A percentile compares a stretch with the other conserved stretches of the same genome.
These are phyloP conservation scores for Chrysodeixis includens DNA, from an alignment of 2,888 invertebrate species.

Conservation along the genomic window DNA sequence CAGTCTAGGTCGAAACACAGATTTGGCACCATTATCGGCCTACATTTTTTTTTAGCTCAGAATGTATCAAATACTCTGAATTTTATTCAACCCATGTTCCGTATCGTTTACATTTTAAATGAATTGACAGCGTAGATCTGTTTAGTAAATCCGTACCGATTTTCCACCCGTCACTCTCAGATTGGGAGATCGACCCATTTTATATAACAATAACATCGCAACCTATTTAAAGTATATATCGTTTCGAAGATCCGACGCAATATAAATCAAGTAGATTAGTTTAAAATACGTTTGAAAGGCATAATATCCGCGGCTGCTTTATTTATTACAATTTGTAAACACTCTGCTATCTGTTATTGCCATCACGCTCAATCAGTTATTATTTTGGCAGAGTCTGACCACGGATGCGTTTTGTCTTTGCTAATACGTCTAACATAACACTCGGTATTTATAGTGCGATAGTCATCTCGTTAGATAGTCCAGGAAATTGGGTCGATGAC, in stretches of 20 bases:
- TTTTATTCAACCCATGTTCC: not conserved
- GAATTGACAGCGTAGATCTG: slow-evolving; percentile 23
- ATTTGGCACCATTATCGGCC: slow-evolving; percentile 63
- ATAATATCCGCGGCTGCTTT: slow-evolving; percentile 28
- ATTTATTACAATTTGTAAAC: slow-evolving; percentile 69
- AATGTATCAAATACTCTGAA: slow-evolving; percentile 27
- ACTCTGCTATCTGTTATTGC: slow-evolving; percentile 60
- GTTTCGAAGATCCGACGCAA: slow-evolving; percentile 24
- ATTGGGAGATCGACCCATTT: slow-evolving; percentile 47
- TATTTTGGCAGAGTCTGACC: slow-evolving; percentile 81
- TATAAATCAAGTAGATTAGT: slow-evolving; percentile 28
- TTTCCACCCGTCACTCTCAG: slow-evolving; percentile 25
- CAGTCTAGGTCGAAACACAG: slow-evolving; percentile 62
- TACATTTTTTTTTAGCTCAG: slow-evolving; percentile 54
- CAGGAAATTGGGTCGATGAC: slow-evolving; percentile 82
- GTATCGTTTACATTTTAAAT: slow-evolving; percentile 22
- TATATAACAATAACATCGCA: slow-evolving; percentile 54
- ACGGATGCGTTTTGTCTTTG: slow-evolving; percentile 82
- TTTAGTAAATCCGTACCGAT: slow-evolving; percentile 22
- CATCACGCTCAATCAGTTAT: slow-evolving; percentile 72
- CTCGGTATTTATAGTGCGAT: slow-evolving; percentile 80
- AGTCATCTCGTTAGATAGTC: slow-evolving; percentile 77
- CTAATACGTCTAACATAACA: slow-evolving; percentile 66
- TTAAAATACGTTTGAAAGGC: slow-evolving; percentile 28
- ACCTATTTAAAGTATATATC: slow-evolving; percentile 47